Conservation (phyloP, 35 echinoderm and acorn worm genomes). For the Lytechinus pictus region DNA sequence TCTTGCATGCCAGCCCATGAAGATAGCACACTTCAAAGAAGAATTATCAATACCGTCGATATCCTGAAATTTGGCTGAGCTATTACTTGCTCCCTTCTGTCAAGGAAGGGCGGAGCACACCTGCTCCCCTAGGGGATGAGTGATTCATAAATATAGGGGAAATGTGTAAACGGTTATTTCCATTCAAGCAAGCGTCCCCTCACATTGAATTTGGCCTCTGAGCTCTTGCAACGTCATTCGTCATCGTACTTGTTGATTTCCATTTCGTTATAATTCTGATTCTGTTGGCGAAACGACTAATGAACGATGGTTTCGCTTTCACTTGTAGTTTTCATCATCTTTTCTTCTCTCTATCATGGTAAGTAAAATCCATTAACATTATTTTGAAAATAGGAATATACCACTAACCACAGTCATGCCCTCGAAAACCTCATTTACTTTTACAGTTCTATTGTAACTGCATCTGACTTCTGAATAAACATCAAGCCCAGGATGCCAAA, state of each 20-base stretch:
- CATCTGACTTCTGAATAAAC: too few species aligned
- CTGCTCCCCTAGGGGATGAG: neutral
- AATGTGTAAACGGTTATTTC: neutral
- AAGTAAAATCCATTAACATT: neutral
- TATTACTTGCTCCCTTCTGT: too few species aligned
- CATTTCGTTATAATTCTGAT: neutral
- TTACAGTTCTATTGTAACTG: too few species aligned
- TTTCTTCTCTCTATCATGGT: neutral
- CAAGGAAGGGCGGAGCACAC: too few species aligned
- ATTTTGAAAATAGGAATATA: neutral
- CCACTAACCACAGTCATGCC: too few species aligned
- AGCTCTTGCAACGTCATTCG: neutral
- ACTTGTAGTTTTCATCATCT: neutral
- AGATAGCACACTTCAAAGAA: too few species aligned
- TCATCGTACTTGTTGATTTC: neutral
- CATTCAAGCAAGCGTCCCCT: neutral
- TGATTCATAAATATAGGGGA: neutral
- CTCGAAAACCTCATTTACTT: too few species aligned
- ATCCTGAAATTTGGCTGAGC: too few species aligned
- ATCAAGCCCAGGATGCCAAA: too few species aligned
- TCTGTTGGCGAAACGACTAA: neutral
- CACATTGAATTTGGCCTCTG: neutral
- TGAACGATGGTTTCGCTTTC: neutral
- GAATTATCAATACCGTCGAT: too few species aligned
- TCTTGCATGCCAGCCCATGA: too few species aligned